Base-by-base conservation (phyloP, 2,888 invertebrate genomes). In the Macrophya annulata region DNA sequence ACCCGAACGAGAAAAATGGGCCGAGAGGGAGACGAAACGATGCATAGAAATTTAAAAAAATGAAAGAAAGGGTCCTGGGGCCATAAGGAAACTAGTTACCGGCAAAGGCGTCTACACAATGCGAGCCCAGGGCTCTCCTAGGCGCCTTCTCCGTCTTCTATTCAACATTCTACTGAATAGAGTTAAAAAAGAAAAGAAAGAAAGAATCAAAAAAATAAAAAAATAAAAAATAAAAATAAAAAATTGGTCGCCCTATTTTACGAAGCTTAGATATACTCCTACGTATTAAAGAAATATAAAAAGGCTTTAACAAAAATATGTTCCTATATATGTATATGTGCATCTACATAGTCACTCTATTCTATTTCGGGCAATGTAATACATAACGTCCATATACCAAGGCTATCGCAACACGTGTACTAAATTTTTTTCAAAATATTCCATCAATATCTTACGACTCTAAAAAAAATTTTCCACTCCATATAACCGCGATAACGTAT, bases 161-260 rank as follows among this genome's bases (percentile, higher is more conserved):
- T 90, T 89, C 88, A 90, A 88, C 87, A 71, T 86, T 82, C 81
- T 88, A 86, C 86, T 90, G 89, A 91, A 90, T 90, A 90, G 89
- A 85, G 88, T 83, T 83, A 31, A 71, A 68, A 83, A 68, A 83
- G 25, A 31, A 71, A 71, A 55, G 25, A n/a, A 55, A 48, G n/a
- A 72, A n/a, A n/a, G n/a, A n/a, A n/a, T n/a, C n/a, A n/a, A n/a
- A n/a, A n/a, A n/a, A n/a, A 72, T 21, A 3, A 43, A 72, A 17
- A 43, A 72, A 15, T 5, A 15, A 72, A 21, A 48, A 48, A 48
- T 31, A 25, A 55, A 17, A 51, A 55, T 4, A 25, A 51, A 51
- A n/a, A 77, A 77, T 37, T n/a, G 48, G 77, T 77, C 77, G 77
- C 77, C 77, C 77, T 77, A 77, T 55, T 77, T 77, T n/a, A 77